Conservation (phyloP, 2,888 invertebrate species). For the Podabrus alpinus region DNA sequence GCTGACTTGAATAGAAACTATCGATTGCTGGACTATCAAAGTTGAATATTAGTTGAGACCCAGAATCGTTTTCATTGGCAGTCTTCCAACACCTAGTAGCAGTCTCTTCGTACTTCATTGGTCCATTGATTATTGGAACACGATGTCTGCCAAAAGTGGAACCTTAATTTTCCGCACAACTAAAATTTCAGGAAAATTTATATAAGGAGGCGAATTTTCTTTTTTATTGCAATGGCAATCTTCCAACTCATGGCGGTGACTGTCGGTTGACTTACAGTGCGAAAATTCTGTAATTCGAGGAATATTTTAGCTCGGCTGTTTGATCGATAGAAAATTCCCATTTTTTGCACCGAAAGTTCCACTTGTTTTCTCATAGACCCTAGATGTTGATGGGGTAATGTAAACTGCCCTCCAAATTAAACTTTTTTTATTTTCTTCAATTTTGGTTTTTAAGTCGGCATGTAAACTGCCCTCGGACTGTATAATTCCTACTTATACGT, state of each 20-base stretch:
- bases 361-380: too few relatives aligned
- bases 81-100: neutral
- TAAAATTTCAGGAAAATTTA: neutral
- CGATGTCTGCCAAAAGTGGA: neutral
- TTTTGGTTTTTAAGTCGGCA: too few relatives aligned
- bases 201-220: neutral
- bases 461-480: too few relatives aligned
- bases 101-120: neutral
- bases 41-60: neutral
- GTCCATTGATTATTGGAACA: neutral
- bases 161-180: neutral
- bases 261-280: too few relatives aligned
- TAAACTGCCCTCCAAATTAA: too few relatives aligned
- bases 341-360: too few relatives aligned
- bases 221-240: neutral
- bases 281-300: neutral
- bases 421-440: too few relatives aligned
- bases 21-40: neutral
- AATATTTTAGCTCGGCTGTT: too few relatives aligned
- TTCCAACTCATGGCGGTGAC: neutral
- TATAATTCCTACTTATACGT: too few relatives aligned
- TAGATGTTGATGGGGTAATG: too few relatives aligned
- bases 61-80: neutral
- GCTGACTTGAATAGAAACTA: neutral
- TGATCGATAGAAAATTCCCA: too few relatives aligned